Evolutionary conservation across 2,888 invertebrate genomes (phyloP).

Genomic region (Cryptocephalus primarius): DNA sequence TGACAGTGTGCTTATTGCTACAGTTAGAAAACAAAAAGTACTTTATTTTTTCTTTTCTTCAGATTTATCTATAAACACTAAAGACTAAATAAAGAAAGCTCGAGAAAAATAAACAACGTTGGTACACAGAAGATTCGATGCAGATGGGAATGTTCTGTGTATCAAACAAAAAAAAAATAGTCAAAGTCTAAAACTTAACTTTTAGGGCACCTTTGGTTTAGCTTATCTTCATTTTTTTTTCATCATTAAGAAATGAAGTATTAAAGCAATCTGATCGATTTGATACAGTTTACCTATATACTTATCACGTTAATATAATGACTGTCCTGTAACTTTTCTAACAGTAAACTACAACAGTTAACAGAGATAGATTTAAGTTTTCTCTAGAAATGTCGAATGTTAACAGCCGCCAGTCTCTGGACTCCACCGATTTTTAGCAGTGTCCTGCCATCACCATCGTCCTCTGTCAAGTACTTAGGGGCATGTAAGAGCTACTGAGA

Average conservation of each 20-base stretch:
- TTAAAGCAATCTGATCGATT: conserved; percentile 19
- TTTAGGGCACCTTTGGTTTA: conserved; percentile 82
- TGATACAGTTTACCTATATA: conserved; percentile 28
- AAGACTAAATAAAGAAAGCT: conserved; percentile 27
- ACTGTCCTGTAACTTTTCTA: conserved; percentile 29
- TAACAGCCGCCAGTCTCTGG: conserved; percentile 13
- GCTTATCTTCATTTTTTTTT: conserved; percentile 47
- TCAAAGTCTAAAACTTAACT: conserved; percentile 45
- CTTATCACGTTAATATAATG: conserved; percentile 28
- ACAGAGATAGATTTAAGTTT: conserved; percentile 29
- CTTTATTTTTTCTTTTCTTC: conserved; percentile 8
- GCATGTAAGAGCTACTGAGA: conserved; percentile 64
- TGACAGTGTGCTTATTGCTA: conserved; percentile 35
- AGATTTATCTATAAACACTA: conserved; percentile 6
- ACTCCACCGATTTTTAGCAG: conserved; percentile 22
- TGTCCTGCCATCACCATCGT: conserved; percentile 39
- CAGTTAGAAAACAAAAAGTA: conserved; percentile 21
- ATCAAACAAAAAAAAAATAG: conserved; percentile 1
- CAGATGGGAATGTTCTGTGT: neutral
- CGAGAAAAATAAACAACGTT: conserved; percentile 10
- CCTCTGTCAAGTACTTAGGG: conserved; percentile 60
- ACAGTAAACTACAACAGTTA: conserved; percentile 34
- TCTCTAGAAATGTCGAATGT: conserved; percentile 16
- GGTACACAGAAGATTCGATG: neutral
- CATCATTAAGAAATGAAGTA: conserved; percentile 19